Conservation (phyloP, 2,113 vertebrate genomes). For the Chaetorhynchus papuensis region DNA sequence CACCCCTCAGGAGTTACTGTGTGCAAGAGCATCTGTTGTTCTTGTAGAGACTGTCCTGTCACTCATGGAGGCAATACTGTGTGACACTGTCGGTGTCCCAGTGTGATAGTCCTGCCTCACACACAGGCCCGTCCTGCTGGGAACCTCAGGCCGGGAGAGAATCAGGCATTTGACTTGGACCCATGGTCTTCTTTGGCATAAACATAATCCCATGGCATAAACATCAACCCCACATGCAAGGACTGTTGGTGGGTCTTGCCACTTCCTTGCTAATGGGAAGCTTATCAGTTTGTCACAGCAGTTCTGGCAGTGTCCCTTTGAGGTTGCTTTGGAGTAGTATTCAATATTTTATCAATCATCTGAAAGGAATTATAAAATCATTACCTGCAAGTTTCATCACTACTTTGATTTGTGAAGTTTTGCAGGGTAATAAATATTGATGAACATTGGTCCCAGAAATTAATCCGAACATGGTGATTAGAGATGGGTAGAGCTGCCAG, state of each 20-base stretch:
- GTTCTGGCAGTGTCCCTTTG: not conserved
- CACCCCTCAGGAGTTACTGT: not conserved
- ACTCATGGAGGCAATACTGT: accelerated
- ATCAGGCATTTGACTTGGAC: not conserved
- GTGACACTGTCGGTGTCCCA: accelerated
- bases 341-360: constrained; percentile 38
- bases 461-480: not conserved
- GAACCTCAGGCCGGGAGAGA: not conserved
- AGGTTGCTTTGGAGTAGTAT: not conserved
- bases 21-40: not conserved
- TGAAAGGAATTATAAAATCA: constrained; percentile 36
- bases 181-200: not conserved
- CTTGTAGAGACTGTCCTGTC: not conserved
- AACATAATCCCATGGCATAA: not conserved
- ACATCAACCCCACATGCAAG: not conserved
- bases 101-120: not conserved
- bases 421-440: constrained; percentile 19
- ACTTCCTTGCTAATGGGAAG: not conserved
- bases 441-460: not conserved
- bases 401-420: not conserved
- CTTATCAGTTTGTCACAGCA: not conserved
- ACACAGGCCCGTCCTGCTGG: not conserved
- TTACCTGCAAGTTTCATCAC: constrained; percentile 14
- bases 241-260: not conserved
- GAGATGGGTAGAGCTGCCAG: not conserved